Evolutionary conservation across 2,888 invertebrate genomes (phyloP), one percentile per base, ranked within the genome.

Genomic region (Apamea anceps): DNA sequence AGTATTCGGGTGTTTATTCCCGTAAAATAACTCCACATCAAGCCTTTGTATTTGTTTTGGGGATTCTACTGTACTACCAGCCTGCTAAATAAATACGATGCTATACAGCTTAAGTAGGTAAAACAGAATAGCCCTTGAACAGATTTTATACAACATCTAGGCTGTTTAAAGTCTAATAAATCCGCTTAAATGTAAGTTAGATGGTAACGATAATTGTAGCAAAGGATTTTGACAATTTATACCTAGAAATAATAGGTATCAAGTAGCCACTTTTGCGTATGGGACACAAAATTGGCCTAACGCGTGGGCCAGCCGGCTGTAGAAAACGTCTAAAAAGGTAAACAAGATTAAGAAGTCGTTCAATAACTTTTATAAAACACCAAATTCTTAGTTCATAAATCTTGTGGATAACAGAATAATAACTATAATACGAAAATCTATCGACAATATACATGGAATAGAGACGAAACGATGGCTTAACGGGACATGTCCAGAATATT

Each of bases 231-330:
- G 8, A 18, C 1, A 13, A 45, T 73, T 67, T 48, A 57, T 48
- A 54, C 15, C 18, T 37, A 65, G 18, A 65, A n/a, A 67, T 77
- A 70, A 57, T 68, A 57, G 1, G 5, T 68, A 68, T 68, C 54
- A 74, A 70, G 63, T 42, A 51, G n/a, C 51, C 71, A 72, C 48
- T 84, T 85, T 74, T 73, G 74, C 66, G 74, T 51, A 70, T 79
- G 65, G 66, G 12, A 13, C 42, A 74, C 77, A 70, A 75, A 88
- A 81, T 85, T 77, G 78, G 78, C 28, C 60, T 51, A 63, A 67
- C 12, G 81, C 85, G 89, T 90, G 85, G 89, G 89, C 76, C 37
- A 79, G 71, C 70, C 82, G 77, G 78, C 82, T 65, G 75, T 79
- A 74, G 74, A 80, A 75, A 81, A 72, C 66, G 28, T 85, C 87